Percentiles rank a stretch among this genome's conserved stretches.
Evolutionary conservation across 2,888 invertebrate genomes (phyloP).

Genomic region (Pristionchus japonicus): DNA sequence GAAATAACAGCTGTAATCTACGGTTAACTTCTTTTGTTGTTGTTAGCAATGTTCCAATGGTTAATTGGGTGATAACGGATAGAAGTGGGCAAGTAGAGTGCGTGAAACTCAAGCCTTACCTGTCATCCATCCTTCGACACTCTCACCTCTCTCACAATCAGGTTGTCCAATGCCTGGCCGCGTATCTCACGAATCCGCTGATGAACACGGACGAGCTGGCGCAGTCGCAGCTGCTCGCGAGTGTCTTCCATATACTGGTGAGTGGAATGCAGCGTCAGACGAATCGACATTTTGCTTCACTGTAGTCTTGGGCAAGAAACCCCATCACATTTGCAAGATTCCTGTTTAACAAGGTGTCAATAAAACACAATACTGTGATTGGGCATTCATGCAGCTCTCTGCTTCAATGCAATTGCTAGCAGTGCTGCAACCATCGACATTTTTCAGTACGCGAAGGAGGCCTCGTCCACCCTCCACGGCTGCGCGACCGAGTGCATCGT

Average conservation of each 20-base stretch:
- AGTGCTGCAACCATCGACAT: not conserved
- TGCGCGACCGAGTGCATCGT: slow-evolving; percentile 82
- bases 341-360: too few species aligned
- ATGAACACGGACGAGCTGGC: slow-evolving; percentile 85
- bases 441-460: slow-evolving; percentile 57
- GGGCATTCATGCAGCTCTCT: not conserved
- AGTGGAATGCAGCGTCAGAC: too few species aligned
- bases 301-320: too few species aligned
- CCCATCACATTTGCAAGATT: too few species aligned
- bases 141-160: too few species aligned
- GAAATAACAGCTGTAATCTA: too few species aligned
- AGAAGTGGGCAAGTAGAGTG: not conserved
- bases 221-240: slow-evolving; percentile 74
- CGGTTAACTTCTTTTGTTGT: too few species aligned
- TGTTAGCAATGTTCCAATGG: too few species aligned
- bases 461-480: slow-evolving; percentile 83
- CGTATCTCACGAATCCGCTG: slow-evolving; percentile 90
- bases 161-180: slow-evolving; percentile 83
- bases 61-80: too few species aligned
- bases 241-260: slow-evolving; percentile 76
- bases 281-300: too few species aligned
- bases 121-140: not conserved
- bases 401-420: too few species aligned
- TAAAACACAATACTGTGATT: too few species aligned
- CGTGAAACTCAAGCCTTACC: not conserved